Conservation (phyloP, 2,888 invertebrate species). For the Scaptomyza caliginosa region DNA sequence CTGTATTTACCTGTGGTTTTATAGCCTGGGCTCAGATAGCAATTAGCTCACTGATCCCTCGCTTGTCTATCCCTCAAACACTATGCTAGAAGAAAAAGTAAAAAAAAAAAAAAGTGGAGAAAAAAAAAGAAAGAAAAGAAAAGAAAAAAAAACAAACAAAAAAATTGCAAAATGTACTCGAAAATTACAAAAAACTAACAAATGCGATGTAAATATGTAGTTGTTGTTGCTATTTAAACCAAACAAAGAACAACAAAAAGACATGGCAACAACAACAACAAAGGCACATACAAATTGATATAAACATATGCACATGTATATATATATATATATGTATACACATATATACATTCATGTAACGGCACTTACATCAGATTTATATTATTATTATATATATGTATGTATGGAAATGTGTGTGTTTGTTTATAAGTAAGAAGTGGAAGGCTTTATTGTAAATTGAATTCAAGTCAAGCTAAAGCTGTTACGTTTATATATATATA, state of each 20-base stretch:
- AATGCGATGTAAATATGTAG: constrained; percentile 75
- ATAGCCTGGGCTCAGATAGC: constrained; percentile 31
- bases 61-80: neutral
- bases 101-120: constrained; percentile 28
- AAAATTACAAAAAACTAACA: constrained; percentile 63
- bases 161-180: constrained; percentile 50
- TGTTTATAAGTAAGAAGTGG: constrained; percentile 23
- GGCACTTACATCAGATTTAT: constrained; percentile 21
- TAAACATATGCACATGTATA: constrained; percentile 25
- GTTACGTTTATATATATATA: constrained; percentile 23
- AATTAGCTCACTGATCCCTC: constrained; percentile 13
- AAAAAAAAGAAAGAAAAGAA: constrained; percentile 4
- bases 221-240: constrained; percentile 57
- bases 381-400: neutral
- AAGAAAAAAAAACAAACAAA: constrained; percentile 27
- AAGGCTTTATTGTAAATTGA: constrained; percentile 18
- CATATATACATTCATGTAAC: constrained; percentile 27
- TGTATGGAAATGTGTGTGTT: neutral
- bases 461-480: constrained; percentile 41
- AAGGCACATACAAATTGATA: constrained; percentile 34
- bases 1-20: constrained; percentile 54
- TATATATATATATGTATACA: constrained; percentile 23
- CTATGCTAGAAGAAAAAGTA: constrained; percentile 9
- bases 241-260: constrained; percentile 16
- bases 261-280: constrained; percentile 48